A percentile compares a stretch with the other conserved stretches of the same genome.
These are phyloP conservation scores for Siniperca undulata DNA, from an alignment of 2,797 vertebrate species.

Conservation along the genomic window DNA sequence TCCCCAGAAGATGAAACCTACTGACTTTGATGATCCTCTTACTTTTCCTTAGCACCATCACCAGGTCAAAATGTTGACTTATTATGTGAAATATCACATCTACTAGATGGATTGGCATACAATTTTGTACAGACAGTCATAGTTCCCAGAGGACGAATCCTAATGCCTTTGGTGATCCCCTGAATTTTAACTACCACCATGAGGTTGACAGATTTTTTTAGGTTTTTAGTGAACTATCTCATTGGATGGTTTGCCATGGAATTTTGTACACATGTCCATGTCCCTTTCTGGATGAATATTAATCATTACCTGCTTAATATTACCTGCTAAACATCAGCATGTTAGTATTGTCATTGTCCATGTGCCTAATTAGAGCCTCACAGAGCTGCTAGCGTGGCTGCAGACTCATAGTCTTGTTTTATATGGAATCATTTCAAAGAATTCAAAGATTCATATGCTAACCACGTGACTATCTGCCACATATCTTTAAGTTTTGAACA, in stretches of 20 bases:
- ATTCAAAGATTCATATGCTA: conserved; percentile 21
- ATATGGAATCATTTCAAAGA: not conserved
- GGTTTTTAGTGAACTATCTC: not conserved
- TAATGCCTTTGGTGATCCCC: not conserved
- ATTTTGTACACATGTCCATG: no score
- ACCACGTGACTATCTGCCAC: not conserved
- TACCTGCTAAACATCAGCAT: not conserved
- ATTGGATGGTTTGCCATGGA: no score
- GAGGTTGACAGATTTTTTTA: not conserved
- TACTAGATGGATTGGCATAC: not conserved
- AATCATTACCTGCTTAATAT: no score
- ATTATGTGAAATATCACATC: not conserved
- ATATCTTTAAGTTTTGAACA: not conserved
- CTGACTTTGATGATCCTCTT: not conserved
- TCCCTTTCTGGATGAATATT: not conserved
- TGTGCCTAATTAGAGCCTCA: not conserved
- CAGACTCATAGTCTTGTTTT: not conserved
- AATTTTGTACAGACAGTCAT: not conserved
- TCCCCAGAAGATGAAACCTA: not conserved
- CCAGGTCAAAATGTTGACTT: not conserved
- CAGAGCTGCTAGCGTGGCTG: not conserved
- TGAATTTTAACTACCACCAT: no score
- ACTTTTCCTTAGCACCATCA: not conserved
- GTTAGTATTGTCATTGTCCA: not conserved
- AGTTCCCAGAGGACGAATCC: not conserved